Conservation (phyloP, 2,797 vertebrate genomes). For the Limosa lapponica region DNA sequence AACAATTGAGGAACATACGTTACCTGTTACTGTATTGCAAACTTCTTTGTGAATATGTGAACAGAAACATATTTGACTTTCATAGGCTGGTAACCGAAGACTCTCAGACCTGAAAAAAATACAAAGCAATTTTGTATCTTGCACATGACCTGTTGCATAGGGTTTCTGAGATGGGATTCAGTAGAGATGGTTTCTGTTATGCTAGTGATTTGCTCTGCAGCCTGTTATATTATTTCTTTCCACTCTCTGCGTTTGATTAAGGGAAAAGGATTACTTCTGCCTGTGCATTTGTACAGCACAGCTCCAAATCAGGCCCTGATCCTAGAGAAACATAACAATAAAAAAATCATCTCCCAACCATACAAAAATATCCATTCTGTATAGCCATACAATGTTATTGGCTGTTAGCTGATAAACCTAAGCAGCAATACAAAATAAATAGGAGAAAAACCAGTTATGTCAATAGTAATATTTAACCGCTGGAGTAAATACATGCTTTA, state of each 20-base stretch:
- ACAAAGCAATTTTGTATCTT: neutral
- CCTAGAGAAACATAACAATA: neutral
- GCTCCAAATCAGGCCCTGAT: neutral
- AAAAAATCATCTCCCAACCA: neutral
- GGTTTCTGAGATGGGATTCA: neutral
- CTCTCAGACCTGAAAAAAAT: neutral
- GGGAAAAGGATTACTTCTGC: neutral
- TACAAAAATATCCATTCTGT: neutral
- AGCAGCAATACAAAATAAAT: neutral
- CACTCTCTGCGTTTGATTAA: neutral
- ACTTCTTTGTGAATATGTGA: neutral
- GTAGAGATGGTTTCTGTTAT: neutral
- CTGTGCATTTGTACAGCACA: neutral
- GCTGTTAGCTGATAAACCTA: neutral
- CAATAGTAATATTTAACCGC: neutral
- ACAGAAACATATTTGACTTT: constrained; percentile 5
- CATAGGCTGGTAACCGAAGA: constrained; percentile 2
- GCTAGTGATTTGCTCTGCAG: neutral
- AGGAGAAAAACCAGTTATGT: neutral
- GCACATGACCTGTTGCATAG: neutral
- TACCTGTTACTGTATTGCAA: neutral
- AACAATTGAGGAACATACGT: neutral
- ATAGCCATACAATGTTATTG: neutral
- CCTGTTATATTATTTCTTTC: neutral
- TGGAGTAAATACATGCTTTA: neutral